phyloP scores from a whole-genome alignment of 1,140 invertebrate genomes.

The Nasonia giraulti region DNA sequence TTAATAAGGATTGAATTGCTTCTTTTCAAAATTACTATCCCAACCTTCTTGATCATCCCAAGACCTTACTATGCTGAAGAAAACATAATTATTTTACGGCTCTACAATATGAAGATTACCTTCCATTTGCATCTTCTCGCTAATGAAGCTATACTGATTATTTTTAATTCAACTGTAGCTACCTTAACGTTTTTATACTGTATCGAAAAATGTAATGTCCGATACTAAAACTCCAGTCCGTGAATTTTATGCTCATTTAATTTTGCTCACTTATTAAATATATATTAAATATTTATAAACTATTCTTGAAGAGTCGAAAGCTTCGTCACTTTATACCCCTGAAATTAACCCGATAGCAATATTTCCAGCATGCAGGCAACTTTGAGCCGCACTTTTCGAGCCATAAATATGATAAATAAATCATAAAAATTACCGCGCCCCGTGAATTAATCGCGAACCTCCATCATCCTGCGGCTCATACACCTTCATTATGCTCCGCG shows the following conservation, averaged over 20 bases:
- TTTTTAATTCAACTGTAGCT: background rate
- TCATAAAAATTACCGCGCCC: slow-evolving; percentile 33
- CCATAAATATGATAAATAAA: slow-evolving; percentile 39
- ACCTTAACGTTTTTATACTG: background rate
- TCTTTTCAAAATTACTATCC: too few relatives aligned
- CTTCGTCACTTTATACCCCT: slow-evolving; percentile 2
- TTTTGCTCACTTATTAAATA: background rate
- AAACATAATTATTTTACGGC: too few relatives aligned
- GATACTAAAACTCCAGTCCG: background rate
- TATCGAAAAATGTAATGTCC: background rate
- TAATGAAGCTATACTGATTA: background rate
- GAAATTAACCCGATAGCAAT: slow-evolving; percentile 27
- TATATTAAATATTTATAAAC: background rate
- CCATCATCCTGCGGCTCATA: slow-evolving; percentile 22
- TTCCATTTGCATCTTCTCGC: background rate
- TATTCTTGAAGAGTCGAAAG: background rate
- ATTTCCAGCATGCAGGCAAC: background rate
- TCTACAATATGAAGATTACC: background rate
- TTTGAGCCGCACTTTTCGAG: background rate
- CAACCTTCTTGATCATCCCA: too few relatives aligned
- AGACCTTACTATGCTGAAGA: too few relatives aligned
- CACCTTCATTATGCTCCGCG: slow-evolving; percentile 7
- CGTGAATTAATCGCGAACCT: slow-evolving; percentile 23
- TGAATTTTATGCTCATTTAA: slow-evolving; percentile 16
- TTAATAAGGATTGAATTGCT: too few relatives aligned